Percentiles rank a stretch among this genome's conserved stretches.
Evolutionary conservation across 2,797 vertebrate species (phyloP).

Genomic region (Otolemur crassicaudatus): DNA sequence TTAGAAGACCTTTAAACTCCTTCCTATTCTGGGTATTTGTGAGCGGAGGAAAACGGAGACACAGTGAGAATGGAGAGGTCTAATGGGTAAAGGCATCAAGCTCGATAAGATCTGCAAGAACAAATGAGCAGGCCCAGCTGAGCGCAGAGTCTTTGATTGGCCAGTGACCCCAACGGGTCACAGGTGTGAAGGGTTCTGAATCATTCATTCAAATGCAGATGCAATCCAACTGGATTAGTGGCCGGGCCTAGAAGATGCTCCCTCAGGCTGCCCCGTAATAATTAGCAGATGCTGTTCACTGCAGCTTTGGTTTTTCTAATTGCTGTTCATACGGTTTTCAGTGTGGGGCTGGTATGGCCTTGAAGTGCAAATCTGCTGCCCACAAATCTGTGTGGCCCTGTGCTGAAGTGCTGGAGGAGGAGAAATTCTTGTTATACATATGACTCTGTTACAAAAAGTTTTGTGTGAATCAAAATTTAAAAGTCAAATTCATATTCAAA

Average conservation of each 20-base stretch:
- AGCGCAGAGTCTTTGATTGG: conserved; percentile 40
- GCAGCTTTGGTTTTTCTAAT: conserved; percentile 36
- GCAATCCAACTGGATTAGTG: conserved; percentile 50
- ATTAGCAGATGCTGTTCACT: neutral
- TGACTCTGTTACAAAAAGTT: conserved; percentile 33
- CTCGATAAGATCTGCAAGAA: conserved; percentile 59
- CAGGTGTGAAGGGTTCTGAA: conserved; percentile 51
- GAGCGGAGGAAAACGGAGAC: conserved; percentile 46
- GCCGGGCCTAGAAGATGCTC: conserved; percentile 34
- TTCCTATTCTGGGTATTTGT: conserved; percentile 44
- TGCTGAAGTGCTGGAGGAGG: neutral
- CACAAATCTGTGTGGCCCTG: neutral
- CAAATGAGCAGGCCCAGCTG: conserved; percentile 61
- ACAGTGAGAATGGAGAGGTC: conserved; percentile 32
- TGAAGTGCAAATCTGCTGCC: conserved; percentile 33
- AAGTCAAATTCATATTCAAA: conserved; percentile 15
- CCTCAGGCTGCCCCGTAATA: conserved; percentile 16
- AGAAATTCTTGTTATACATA: conserved; percentile 20
- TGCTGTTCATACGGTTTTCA: conserved; percentile 24
- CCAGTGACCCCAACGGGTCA: conserved; percentile 19
- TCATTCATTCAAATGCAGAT: conserved; percentile 70
- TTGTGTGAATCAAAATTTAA: conserved; percentile 32
- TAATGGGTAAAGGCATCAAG: conserved; percentile 5
- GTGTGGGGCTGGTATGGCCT: neutral
- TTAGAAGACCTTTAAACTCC: conserved; percentile 42